Evolutionary conservation across 2,888 invertebrate species (phyloP).

Genomic region (Halocaridina rubra): DNA sequence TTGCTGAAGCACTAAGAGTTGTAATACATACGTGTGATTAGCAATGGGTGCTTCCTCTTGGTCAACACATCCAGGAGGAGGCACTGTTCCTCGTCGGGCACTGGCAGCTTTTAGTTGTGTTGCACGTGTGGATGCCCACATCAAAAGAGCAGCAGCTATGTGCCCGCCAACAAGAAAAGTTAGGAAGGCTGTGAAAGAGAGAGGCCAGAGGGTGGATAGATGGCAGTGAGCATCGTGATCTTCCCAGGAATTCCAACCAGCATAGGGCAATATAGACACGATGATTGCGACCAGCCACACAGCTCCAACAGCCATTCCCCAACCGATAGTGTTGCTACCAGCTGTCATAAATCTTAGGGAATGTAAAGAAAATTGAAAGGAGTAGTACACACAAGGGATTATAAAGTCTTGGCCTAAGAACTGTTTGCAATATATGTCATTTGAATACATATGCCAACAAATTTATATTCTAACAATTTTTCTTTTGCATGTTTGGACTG

Average conservation of each 20-base stretch:
- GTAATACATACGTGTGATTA: constrained; percentile 15
- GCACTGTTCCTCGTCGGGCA: neutral
- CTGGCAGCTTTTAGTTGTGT: constrained; percentile 35
- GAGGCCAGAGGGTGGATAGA: constrained; percentile 59
- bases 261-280: constrained; percentile 54
- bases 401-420: neutral
- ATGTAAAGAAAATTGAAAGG: no score
- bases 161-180: constrained; percentile 57
- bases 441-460: no score
- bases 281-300: constrained; percentile 47
- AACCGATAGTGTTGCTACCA: constrained; percentile 50
- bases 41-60: constrained; percentile 56
- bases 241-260: constrained; percentile 59
- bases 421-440: neutral
- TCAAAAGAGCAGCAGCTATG: constrained; percentile 43
- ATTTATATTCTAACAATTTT: no score
- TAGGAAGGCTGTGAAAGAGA: constrained; percentile 58
- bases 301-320: constrained; percentile 45
- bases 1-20: no score
- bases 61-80: constrained; percentile 4
- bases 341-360: constrained; percentile 51
- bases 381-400: no score
- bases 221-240: constrained; percentile 55
- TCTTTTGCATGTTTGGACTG: no score
- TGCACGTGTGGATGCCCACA: constrained; percentile 56